These are phyloP conservation scores for Mirounga angustirostris DNA, from an alignment of 2,113 vertebrate species.

Conservation along the genomic window DNA sequence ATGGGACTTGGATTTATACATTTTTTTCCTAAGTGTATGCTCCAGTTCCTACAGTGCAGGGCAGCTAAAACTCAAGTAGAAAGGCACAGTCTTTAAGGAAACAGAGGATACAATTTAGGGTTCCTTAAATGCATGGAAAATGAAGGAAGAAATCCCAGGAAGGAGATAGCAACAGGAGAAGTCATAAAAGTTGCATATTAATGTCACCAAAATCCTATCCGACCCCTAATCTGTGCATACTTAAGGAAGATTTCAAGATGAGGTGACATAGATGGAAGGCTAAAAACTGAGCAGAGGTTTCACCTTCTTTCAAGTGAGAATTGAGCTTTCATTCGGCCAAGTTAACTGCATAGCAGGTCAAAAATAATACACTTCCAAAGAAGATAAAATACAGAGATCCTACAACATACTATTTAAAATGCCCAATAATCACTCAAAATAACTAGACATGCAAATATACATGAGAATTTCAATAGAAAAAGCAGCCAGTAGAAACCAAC, in stretches of 20 bases:
- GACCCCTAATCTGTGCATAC: not conserved
- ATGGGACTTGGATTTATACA: not conserved
- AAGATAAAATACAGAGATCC: not conserved
- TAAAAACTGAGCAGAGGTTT: not conserved
- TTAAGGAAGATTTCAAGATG: not conserved
- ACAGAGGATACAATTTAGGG: not conserved
- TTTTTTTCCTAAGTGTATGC: not conserved
- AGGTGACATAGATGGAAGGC: not conserved
- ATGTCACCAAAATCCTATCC: not conserved
- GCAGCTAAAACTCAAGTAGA: not conserved
- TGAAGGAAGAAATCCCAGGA: not conserved
- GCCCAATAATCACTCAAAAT: not conserved
- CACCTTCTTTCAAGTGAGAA: not conserved
- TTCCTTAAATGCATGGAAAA: not conserved
- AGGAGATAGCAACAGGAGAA: not conserved
- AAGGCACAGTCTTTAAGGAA: not conserved
- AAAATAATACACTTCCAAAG: not conserved
- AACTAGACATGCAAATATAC: not conserved
- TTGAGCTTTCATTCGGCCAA: not conserved
- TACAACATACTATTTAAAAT: not conserved
- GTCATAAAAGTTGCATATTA: not conserved
- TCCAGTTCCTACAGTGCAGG: not conserved
- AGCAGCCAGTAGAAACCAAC: not conserved
- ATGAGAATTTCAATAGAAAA: not conserved
- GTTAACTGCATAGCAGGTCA: not conserved